Percentiles rank a stretch among this genome's conserved stretches.
Conservation (phyloP, 64 coral and sea anemone genomes). For the Trachythela sp. region DNA sequence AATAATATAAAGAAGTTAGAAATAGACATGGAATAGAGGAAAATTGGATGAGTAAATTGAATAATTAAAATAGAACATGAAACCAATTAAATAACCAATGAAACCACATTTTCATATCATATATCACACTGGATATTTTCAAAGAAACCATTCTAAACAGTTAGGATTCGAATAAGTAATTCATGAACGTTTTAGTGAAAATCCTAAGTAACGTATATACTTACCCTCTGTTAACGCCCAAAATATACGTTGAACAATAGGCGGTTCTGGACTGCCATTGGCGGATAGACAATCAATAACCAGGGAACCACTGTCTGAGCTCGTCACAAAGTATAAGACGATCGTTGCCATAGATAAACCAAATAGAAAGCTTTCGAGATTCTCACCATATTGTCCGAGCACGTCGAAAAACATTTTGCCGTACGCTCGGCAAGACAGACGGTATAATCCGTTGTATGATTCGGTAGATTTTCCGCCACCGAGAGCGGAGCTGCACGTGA, state of each 20-base stretch:
- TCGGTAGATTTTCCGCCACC: neutral
- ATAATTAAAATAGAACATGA: too few species aligned
- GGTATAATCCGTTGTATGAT: neutral
- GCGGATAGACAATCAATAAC: constrained; percentile 14
- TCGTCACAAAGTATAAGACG: neutral
- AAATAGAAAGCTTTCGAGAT: neutral
- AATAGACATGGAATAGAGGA: too few species aligned
- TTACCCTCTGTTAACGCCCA: constrained; percentile 1
- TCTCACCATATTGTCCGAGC: neutral
- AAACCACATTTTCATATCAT: too few species aligned
- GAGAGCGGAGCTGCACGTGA: neutral
- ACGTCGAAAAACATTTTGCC: constrained; percentile 7
- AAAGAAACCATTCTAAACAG: too few species aligned
- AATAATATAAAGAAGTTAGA: too few species aligned
- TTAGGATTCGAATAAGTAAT: too few species aligned
- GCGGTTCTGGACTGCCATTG: constrained; percentile 1
- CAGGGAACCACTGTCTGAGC: constrained; percentile 12
- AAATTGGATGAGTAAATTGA: too few species aligned
- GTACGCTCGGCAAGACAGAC: neutral
- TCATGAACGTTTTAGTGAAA: too few species aligned
- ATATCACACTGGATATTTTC: too few species aligned
- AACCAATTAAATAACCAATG: too few species aligned
- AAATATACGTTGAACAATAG: neutral
- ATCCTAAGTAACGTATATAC: too few species aligned
- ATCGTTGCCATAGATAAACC: neutral